Conservation (phyloP, 2,888 invertebrate genomes). For the Mimumesa dahlbomi region DNA sequence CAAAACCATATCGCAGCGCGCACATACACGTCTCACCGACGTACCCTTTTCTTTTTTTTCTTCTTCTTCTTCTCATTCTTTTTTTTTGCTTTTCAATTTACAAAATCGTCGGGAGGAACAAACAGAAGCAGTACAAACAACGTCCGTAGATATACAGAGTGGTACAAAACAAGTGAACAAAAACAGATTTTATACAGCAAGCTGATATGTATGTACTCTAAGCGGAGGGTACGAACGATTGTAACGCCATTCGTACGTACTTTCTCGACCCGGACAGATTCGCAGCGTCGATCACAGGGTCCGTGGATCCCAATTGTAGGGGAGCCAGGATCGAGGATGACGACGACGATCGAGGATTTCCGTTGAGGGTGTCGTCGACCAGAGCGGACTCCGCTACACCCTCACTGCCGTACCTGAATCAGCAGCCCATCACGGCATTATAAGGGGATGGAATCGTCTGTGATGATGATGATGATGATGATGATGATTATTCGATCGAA, state of each 20-base stretch:
- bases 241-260: slow-evolving; percentile 68
- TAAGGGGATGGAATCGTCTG: slow-evolving; percentile 33
- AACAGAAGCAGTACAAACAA: slow-evolving; percentile 39
- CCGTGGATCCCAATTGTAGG: slow-evolving; percentile 66
- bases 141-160: too few species aligned
- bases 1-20: too few species aligned
- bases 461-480: slow-evolving; percentile 1
- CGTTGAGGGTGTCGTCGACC: slow-evolving; percentile 79
- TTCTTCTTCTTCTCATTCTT: too few species aligned
- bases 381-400: slow-evolving; percentile 76
- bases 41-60: too few species aligned
- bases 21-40: too few species aligned
- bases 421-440: slow-evolving; percentile 53
- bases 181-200: slow-evolving; percentile 2
- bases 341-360: slow-evolving; percentile 73
- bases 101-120: slow-evolving; percentile 24
- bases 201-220: slow-evolving; percentile 9
- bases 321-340: slow-evolving; percentile 65
- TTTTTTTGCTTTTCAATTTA: too few species aligned
- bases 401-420: slow-evolving; percentile 78
- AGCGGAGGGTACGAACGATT: slow-evolving; percentile 33
- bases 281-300: slow-evolving; percentile 64
- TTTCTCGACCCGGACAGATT: slow-evolving; percentile 67
- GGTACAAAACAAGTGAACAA: slow-evolving; percentile 8
- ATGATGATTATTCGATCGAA: slow-evolving; percentile 2